These are phyloP conservation scores for Agapostemon virescens DNA, from an alignment of 2,888 invertebrate species.

Conservation along the genomic window DNA sequence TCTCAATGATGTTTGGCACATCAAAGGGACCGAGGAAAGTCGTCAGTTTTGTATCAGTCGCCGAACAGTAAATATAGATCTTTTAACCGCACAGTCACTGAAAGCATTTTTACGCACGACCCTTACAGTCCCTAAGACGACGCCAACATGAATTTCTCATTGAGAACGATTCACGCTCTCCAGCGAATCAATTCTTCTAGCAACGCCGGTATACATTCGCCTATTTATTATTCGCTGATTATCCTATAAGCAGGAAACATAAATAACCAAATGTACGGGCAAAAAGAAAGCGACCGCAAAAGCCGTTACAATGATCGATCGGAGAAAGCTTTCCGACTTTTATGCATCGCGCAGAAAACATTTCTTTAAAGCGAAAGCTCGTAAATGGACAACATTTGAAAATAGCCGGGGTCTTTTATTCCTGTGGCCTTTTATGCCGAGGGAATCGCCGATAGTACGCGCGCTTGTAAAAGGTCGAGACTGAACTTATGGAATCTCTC, in stretches of 20 bases:
- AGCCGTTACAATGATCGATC: neutral
- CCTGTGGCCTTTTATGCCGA: neutral
- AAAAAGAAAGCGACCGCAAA: neutral
- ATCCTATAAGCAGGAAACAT: neutral
- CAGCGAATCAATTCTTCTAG: neutral
- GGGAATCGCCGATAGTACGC: conserved; percentile 1
- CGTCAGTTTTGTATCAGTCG: too few species aligned
- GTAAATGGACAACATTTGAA: conserved; percentile 4
- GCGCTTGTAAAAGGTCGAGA: neutral
- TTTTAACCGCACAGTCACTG: too few species aligned
- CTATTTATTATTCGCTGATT: too few species aligned
- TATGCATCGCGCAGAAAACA: neutral
- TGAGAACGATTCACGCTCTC: neutral
- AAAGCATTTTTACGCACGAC: too few species aligned
- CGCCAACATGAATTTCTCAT: too few species aligned
- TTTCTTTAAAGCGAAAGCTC: neutral
- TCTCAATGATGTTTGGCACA: too few species aligned
- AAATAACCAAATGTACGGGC: neutral
- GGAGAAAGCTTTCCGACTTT: neutral
- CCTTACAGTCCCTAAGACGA: too few species aligned
- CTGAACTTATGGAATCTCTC: conserved; percentile 28
- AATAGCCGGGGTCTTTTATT: neutral
- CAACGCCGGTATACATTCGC: neutral
- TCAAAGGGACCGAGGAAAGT: too few species aligned
- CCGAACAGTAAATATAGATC: too few species aligned